Base-by-base conservation (phyloP, 1,140 invertebrate genomes). In the Brachionus angularis region DNA sequence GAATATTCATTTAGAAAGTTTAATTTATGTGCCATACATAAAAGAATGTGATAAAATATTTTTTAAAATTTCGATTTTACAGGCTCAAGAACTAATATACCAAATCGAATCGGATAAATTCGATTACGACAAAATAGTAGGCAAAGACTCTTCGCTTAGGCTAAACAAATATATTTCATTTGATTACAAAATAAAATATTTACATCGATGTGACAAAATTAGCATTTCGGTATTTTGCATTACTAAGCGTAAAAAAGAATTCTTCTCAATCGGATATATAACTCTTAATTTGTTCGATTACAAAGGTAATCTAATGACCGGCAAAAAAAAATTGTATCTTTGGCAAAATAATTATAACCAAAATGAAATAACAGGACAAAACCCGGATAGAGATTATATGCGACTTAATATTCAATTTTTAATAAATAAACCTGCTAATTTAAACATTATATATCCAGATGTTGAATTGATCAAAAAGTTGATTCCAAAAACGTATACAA, bases 251-350 rank as follows among this genome's bases (percentile, higher is more conserved):
- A 70, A 50, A 50, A 23, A 85, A 76, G 87, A 86, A 74, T 86
- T 88, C 73, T 90, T 89, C 81, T 89, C 90, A 2, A 81, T 96
- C 61, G 91, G 89, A 21, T 97, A 92, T 92, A 91, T 90, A 0
- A 96, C 96, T 78, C 89, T 91, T 0, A 91, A 93, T 46, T 84
- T 96, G 73, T 96, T 92, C 82, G 92, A 96, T 80, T 96, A 91
- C 79, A 91, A 90, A 78, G 87, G 89, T 75, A 88, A 90, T 74
- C 80, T 96, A 18, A 87, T 89, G 75, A 88, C 84, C 23, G 91
- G 89, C 14, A 87, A 88, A n/a, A 87, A 89, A 79, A 91, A 90
- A 1, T 82, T 96, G 1, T 91, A 90, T 76, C 89, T 93, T 77
- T 96, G 92, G 91, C 89, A 89, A 0, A 89, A 90, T 79, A 50